phyloP scores from a whole-genome alignment of 1,140 invertebrate species.

The Sipha flava region DNA sequence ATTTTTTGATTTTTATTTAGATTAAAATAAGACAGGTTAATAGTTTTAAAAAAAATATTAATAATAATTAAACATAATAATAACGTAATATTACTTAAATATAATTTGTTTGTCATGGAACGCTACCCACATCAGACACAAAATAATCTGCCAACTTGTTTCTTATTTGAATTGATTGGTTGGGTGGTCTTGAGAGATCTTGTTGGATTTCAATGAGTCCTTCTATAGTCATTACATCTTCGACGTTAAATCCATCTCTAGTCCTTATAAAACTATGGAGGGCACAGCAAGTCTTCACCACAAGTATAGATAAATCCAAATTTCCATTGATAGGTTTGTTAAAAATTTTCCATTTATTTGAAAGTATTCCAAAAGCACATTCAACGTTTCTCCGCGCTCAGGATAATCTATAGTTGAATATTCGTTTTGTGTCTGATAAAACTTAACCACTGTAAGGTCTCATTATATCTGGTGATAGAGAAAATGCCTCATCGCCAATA shows the following conservation, averaged over 20 bases:
- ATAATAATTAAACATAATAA: not conserved
- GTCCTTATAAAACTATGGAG: constrained; percentile 35
- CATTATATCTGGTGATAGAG: constrained; percentile 41
- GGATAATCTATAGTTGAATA: constrained; percentile 43
- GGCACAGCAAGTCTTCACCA: constrained; percentile 36
- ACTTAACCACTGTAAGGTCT: constrained; percentile 36
- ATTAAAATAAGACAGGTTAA: not conserved
- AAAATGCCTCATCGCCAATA: constrained; percentile 45
- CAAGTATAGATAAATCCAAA: constrained; percentile 33
- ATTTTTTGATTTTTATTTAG: not conserved
- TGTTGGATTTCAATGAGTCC: constrained; percentile 34
- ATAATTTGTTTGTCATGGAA: not conserved
- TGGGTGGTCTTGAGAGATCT: not conserved
- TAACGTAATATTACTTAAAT: not conserved
- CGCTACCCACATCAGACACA: not conserved
- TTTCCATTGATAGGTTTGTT: constrained; percentile 36
- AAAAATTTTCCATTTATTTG: constrained; percentile 35
- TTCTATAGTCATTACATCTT: constrained; percentile 33
- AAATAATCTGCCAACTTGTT: constrained; percentile 19
- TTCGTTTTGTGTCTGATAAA: constrained; percentile 36
- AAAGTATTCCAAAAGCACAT: constrained; percentile 44
- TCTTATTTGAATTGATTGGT: not conserved
- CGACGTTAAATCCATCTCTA: constrained; percentile 34
- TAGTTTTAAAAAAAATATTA: not conserved
- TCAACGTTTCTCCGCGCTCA: constrained; percentile 41